Evolutionary conservation across 2,797 vertebrate species (phyloP), one percentile per base, ranked within the genome.

Genomic region (Argya squamiceps): DNA sequence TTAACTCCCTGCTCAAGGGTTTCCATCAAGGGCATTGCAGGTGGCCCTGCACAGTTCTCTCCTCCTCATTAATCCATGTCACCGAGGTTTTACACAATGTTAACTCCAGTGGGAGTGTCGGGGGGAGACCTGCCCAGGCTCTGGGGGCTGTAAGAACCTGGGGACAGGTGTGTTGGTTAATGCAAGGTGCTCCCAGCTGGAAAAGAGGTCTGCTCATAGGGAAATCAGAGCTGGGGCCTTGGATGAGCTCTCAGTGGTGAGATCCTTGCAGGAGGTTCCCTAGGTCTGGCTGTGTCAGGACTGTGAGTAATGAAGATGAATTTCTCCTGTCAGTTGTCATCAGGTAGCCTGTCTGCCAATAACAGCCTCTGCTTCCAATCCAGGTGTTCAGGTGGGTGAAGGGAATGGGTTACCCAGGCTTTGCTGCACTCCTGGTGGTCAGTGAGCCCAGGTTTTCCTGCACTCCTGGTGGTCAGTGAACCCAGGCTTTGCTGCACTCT

Each of bases 11-110:
- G 18, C 15, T 43, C 89, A 64, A 91, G 81, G 88, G 75, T 86
- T 80, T 62, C 71, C 62, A 85, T 78, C 89, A 95, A 96, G 96
- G 95, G 77, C 88, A 1, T 69, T 50, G 88, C 85, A 58, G 94
- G 84, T 88, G 84, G 89, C 89, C 91, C 62, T 43, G 76, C 47
- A 10, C 41, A 8, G 23, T 16, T 36, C 46, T 81, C 88, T 83
- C 65, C 84, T 52, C 21, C 44, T 91, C 85, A 75, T 95, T 92
- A 86, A 93, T 96, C 62, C 9, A 47, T 86, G 88, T 86, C 85
- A 47, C 1, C 0, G n/a, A 36, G 58, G 73, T 37, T 85, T 79
- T 29, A 6, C 74, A 82, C 79, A 14, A 60, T 47, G 64, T 64
- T 55, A 69, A 44, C 71, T 18, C 41, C 23, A 10, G 6, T 14